Conservation (phyloP, 2,797 vertebrate species). For the Gouania willdenowi region DNA sequence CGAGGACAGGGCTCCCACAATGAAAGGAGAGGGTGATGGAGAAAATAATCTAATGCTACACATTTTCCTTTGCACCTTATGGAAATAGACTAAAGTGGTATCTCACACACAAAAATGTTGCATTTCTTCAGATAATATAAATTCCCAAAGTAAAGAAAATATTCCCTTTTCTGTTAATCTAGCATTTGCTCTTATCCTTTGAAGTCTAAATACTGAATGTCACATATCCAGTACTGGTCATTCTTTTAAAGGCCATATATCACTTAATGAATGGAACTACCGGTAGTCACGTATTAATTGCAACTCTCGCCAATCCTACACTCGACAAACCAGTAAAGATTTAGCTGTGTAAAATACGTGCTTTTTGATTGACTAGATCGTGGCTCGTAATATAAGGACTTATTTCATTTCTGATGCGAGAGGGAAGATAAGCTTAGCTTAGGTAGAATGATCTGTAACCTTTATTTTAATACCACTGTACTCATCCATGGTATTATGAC, state of each 20-base stretch:
- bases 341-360: slow-evolving; percentile 57
- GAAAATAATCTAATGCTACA: slow-evolving; percentile 20
- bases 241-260: slow-evolving; percentile 59
- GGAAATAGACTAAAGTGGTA: slow-evolving; percentile 13
- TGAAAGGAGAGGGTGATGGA: slow-evolving; percentile 34
- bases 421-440: slow-evolving; percentile 57
- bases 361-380: slow-evolving; percentile 58
- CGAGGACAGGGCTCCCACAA: slow-evolving; percentile 46
- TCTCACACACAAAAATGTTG: slow-evolving; percentile 6
- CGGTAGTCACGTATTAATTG: slow-evolving; percentile 46
- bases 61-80: slow-evolving; percentile 22
- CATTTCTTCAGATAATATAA: slow-evolving; percentile 4
- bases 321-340: slow-evolving; percentile 23
- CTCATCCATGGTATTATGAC: slow-evolving; percentile 54
- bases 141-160: slow-evolving; percentile 3
- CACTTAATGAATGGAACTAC: slow-evolving; percentile 41
- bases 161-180: slow-evolving; percentile 30
- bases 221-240: slow-evolving; percentile 22
- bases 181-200: too few species aligned
- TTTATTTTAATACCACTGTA: slow-evolving; percentile 64
- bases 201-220: slow-evolving; percentile 41
- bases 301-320: slow-evolving; percentile 14
- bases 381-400: slow-evolving; percentile 58
- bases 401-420: slow-evolving; percentile 64
- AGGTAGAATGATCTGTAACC: slow-evolving; percentile 60